phyloP scores from a whole-genome alignment of 2,888 invertebrate genomes.

The Argyra leucocephala region DNA sequence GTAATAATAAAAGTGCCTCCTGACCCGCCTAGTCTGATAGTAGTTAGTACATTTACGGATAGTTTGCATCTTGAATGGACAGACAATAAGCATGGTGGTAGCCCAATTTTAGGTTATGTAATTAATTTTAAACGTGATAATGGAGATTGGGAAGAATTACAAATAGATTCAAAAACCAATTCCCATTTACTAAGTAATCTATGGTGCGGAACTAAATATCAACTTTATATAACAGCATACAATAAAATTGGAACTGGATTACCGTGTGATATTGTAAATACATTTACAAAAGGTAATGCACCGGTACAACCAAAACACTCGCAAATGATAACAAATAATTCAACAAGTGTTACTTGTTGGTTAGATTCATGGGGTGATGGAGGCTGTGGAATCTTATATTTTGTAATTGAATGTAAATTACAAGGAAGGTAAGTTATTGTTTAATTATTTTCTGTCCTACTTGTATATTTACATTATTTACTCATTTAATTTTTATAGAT shows the following conservation, averaged over 20 bases:
- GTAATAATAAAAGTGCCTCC: conserved; percentile 67
- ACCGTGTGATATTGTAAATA: conserved; percentile 79
- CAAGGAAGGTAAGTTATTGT: conserved; percentile 36
- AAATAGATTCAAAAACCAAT: conserved; percentile 70
- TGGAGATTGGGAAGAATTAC: conserved; percentile 85
- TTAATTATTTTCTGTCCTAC: neutral
- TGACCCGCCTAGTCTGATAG: conserved; percentile 70
- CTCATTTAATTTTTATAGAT: conserved; percentile 25
- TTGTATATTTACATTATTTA: neutral
- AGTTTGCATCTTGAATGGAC: conserved; percentile 74
- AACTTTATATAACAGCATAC: conserved; percentile 80
- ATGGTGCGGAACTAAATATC: conserved; percentile 81
- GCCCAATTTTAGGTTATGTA: conserved; percentile 72
- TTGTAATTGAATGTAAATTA: conserved; percentile 69
- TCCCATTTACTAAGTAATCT: conserved; percentile 71
- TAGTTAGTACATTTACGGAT: conserved; percentile 73
- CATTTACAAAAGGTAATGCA: conserved; percentile 71
- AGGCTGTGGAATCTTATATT: conserved; percentile 78
- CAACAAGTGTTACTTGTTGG: conserved; percentile 78
- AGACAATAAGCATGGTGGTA: conserved; percentile 72
- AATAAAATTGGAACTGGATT: conserved; percentile 82
- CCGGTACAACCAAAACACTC: conserved; percentile 71
- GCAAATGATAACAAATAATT: conserved; percentile 73
- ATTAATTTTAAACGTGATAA: conserved; percentile 83
- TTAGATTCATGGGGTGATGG: conserved; percentile 82